Percentiles rank a stretch among this genome's conserved stretches.
Evolutionary conservation across 1,140 invertebrate genomes (phyloP).

Genomic region (Polypedilum vanderplanki): DNA sequence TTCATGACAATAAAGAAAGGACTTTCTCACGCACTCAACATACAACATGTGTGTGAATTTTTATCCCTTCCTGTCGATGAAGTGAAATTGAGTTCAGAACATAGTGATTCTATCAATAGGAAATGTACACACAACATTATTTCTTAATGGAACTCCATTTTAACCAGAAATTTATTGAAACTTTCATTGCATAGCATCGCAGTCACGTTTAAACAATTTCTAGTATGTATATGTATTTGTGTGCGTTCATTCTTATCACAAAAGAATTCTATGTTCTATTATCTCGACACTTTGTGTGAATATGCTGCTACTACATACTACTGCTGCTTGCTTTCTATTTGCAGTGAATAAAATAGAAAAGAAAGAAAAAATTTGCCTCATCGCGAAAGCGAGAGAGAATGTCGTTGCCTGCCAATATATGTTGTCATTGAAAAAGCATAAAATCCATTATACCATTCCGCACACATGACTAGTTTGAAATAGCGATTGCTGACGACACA

Average conservation of each 20-base stretch:
- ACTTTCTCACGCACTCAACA: neutral
- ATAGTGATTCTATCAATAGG: neutral
- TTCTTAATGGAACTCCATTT: constrained; percentile 18
- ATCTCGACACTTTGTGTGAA: too few relatives aligned
- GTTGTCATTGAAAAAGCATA: constrained; percentile 14
- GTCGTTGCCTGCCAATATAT: neutral
- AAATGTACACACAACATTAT: constrained; percentile 13
- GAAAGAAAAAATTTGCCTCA: too few relatives aligned
- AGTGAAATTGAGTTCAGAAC: neutral
- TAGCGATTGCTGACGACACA: constrained; percentile 5
- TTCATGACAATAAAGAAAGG: neutral
- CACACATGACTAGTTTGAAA: constrained; percentile 2
- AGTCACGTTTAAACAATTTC: neutral
- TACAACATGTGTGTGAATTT: neutral
- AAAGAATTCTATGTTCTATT: too few relatives aligned
- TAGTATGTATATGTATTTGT: neutral
- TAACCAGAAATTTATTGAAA: constrained; percentile 10
- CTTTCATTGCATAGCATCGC: neutral
- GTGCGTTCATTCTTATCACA: neutral
- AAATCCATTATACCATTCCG: constrained; percentile 17
- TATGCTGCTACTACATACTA: too few relatives aligned
- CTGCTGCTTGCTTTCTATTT: too few relatives aligned
- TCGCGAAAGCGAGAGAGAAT: too few relatives aligned
- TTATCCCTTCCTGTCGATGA: neutral
- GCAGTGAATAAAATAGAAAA: too few relatives aligned